Percentiles rank a stretch among this genome's conserved stretches.
These are phyloP conservation scores for Phenganax subtilis DNA, from an alignment of 92 coral and sea anemone genomes.

Conservation along the genomic window DNA sequence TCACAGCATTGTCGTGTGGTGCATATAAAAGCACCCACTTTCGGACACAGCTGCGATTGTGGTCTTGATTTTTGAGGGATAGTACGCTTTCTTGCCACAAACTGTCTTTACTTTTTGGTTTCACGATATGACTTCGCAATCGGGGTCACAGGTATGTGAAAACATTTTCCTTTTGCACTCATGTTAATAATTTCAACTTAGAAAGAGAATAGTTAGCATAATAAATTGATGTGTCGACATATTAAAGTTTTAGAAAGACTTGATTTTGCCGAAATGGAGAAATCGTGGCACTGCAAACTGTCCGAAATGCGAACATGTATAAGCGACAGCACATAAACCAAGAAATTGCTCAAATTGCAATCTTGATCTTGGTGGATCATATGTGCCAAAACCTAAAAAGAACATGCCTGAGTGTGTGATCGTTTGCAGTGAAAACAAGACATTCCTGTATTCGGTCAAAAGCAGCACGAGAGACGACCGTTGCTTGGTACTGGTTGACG, in stretches of 20 bases:
- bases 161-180: too few relatives aligned
- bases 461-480: slow-evolving; percentile 44
- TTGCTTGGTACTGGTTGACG: slow-evolving; percentile 14
- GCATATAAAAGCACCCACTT: too few relatives aligned
- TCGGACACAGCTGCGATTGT: too few relatives aligned
- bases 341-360: background rate
- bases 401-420: slow-evolving; percentile 41
- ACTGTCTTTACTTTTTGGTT: too few relatives aligned
- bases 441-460: slow-evolving; percentile 28
- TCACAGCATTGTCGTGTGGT: too few relatives aligned
- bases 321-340: slow-evolving; percentile 41
- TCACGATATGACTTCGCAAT: too few relatives aligned
- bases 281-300: slow-evolving; percentile 42
- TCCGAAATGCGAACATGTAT: slow-evolving; percentile 31
- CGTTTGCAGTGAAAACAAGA: slow-evolving; percentile 33
- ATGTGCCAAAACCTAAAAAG: slow-evolving; percentile 26
- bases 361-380: slow-evolving; percentile 39
- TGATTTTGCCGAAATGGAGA: slow-evolving; percentile 40
- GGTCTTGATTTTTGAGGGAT: too few relatives aligned
- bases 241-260: slow-evolving; percentile 7
- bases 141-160: too few relatives aligned
- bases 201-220: too few relatives aligned
- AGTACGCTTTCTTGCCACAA: too few relatives aligned
- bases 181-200: too few relatives aligned
- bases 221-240: background rate